Conservation (phyloP, 2,888 invertebrate species). For the Drosophila meridionalis region DNA sequence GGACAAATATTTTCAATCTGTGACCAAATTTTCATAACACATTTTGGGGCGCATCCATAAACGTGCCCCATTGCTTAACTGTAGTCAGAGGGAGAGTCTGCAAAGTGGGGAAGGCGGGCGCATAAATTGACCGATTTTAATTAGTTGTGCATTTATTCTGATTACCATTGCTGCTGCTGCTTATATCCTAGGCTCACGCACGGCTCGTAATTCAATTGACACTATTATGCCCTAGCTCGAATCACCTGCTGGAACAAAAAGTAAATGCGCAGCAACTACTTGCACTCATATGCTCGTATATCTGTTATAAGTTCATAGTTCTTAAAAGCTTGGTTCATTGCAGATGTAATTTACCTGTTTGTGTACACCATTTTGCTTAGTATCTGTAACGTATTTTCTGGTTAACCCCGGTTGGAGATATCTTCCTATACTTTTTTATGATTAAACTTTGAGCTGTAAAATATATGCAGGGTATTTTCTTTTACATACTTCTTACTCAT, state of each 20-base stretch:
- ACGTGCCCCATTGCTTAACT: constrained; percentile 21
- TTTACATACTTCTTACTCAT: too few relatives aligned
- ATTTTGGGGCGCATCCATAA: constrained; percentile 32
- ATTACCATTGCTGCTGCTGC: neutral
- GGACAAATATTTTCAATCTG: constrained; percentile 18
- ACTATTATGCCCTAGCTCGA: constrained; percentile 4
- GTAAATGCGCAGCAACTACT: neutral
- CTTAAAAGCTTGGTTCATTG: neutral
- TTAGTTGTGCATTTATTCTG: constrained; percentile 36
- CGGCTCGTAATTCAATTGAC: constrained; percentile 30
- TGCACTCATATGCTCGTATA: neutral
- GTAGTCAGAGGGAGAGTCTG: neutral
- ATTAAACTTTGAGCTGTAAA: too few relatives aligned
- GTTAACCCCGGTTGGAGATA: too few relatives aligned
- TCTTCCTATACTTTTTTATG: too few relatives aligned
- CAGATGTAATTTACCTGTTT: neutral
- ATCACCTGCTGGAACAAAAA: neutral
- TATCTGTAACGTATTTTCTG: too few relatives aligned
- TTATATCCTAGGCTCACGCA: constrained; percentile 10
- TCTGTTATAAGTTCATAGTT: neutral
- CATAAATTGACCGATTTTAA: constrained; percentile 51
- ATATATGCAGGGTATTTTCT: too few relatives aligned
- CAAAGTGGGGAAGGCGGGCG: neutral
- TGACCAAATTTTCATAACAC: constrained; percentile 40
- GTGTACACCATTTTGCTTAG: too few relatives aligned